phyloP scores from a whole-genome alignment of 2,888 invertebrate genomes.

The Scrobipalpa atriplicella region DNA sequence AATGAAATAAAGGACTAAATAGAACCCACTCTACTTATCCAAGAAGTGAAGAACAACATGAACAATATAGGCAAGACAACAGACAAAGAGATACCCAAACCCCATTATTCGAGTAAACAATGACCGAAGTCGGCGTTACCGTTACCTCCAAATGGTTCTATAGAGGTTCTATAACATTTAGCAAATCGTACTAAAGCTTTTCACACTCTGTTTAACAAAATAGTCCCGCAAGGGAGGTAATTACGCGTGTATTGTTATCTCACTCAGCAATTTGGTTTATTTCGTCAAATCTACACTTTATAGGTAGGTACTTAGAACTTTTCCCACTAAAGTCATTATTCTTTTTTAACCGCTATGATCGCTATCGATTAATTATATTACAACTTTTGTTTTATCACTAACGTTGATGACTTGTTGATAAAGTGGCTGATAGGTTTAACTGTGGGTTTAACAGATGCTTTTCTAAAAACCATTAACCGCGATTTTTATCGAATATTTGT shows the following conservation, averaged over 20 bases:
- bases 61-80: neutral
- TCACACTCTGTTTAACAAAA: slow-evolving; percentile 75
- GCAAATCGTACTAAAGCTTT: slow-evolving; percentile 56
- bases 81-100: slow-evolving; percentile 23
- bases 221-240: slow-evolving; percentile 59
- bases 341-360: neutral
- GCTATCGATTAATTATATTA: neutral
- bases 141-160: slow-evolving; percentile 25
- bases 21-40: neutral
- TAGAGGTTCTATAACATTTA: slow-evolving; percentile 43
- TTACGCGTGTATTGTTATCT: slow-evolving; percentile 45
- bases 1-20: neutral
- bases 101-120: slow-evolving; percentile 25
- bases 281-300: slow-evolving; percentile 6
- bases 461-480: neutral
- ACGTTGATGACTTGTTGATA: neutral
- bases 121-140: slow-evolving; percentile 16
- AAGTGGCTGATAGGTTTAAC: slow-evolving; percentile 6
- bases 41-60: too few species aligned
- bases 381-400: neutral
- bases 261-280: slow-evolving; percentile 39
- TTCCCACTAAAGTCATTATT: neutral
- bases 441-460: neutral
- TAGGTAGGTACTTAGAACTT: neutral
- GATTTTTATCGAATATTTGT: too few species aligned